Evolutionary conservation across 2,113 vertebrate genomes (phyloP), one percentile per base, ranked within the genome.

Genomic region (Pycnonotus jocosus): DNA sequence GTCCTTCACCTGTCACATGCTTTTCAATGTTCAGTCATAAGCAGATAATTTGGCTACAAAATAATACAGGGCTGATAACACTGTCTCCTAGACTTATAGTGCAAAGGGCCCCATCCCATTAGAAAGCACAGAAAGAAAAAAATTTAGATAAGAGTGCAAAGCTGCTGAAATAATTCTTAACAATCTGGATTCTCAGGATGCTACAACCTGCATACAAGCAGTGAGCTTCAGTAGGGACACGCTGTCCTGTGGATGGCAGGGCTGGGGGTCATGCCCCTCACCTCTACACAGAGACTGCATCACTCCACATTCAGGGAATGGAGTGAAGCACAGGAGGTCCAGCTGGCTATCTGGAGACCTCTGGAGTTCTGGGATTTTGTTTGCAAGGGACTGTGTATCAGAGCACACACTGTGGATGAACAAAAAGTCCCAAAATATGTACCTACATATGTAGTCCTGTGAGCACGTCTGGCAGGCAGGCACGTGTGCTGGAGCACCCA

Each of bases 171-270:
- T 51, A 89, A 62, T 58, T 50, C 42, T 47, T 58, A 70, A 30
- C 42, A 19, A 50, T 47, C 31, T 40, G 15, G 5, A 38, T 56
- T 17, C 14, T 54, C 33, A 28, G 79, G 66, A 69, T 33, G 56
- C 50, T 54, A 35, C 45, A 74, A 14, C 7, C 25, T 30, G 37
- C 25, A 19, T 9, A 27, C 12, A n/a, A 47, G 45, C 57, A 64
- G 53, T 4, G 24, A 76, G 31, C n/a, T 60, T 7, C 0, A 0
- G 20, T 16, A 56, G 40, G 35, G 48, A 76, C 44, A 2, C 0
- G 3, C 44, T 61, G 4, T 88, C 33, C 28, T 70, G 54, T 8
- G 15, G 21, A 24, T 3, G 6, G 37, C n/a, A 80, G 44, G 80
- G 58, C 50, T 25, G 69, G 44, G 8, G n/a, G 27, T 20, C n/a